Evolutionary conservation across 2,113 vertebrate genomes (phyloP).

Genomic region (Ceyx cyanopectus): DNA sequence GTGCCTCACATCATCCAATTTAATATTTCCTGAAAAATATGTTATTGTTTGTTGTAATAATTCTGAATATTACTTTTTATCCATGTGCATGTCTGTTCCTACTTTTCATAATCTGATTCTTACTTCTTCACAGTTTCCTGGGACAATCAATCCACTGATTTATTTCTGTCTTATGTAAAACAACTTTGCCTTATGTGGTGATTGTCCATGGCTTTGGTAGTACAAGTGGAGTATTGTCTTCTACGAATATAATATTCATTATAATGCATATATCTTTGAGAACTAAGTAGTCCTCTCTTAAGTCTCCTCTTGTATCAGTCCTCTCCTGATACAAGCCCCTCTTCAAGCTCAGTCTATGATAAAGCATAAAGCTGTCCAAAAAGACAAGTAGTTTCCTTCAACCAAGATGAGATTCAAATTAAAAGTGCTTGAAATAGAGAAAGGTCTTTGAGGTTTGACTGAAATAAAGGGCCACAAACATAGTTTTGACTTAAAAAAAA

Average conservation of each 20-base stretch:
- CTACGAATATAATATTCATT: neutral
- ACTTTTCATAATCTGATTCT: neutral
- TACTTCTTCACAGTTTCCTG: neutral
- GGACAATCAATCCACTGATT: neutral
- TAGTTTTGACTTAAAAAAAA: neutral
- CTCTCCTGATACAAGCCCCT: neutral
- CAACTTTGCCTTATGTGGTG: neutral
- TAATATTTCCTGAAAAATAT: neutral
- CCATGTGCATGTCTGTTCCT: neutral
- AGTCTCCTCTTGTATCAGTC: neutral
- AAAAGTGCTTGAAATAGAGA: neutral
- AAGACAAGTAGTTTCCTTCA: neutral
- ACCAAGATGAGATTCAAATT: neutral
- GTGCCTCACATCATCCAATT: neutral
- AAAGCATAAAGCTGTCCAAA: neutral
- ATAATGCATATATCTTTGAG: neutral
- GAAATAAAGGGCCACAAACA: neutral
- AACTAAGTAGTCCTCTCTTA: neutral
- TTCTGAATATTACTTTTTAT: neutral
- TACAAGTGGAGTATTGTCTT: neutral
- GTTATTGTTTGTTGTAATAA: neutral
- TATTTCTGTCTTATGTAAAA: neutral
- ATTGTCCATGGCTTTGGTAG: neutral
- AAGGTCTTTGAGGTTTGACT: neutral
- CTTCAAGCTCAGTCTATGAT: neutral